Base-by-base conservation (phyloP, 1,140 invertebrate genomes). In the Mactra quadrangularis region DNA sequence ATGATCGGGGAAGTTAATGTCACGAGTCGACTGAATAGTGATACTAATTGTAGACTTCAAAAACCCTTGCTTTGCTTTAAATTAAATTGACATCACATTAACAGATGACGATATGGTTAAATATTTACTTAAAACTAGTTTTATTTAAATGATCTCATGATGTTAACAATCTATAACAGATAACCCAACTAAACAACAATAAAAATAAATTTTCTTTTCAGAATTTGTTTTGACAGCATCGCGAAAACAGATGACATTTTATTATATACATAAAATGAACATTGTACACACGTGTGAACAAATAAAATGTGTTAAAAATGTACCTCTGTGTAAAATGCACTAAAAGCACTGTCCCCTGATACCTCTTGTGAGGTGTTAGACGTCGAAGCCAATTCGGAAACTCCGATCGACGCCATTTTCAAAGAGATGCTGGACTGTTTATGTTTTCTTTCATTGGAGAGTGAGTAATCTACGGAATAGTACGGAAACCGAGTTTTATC, bases 391-490 rank as follows among this genome's bases (percentile, higher is more conserved):
- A 15, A 19, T 59, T 59, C 38, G 11, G 57, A 59, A 29, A n/a
- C 19, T 72, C 35, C 72, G 38, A 41, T 50, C 41, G 72, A 76
- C 72, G 72, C 72, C 72, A 76, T 76, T 76, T 76, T 76, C 72
- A 76, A 76, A 76, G 60, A 47, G 60, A 60, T 38, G 38, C 6
- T 15, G 4, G 25, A 76, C 57, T 50, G 17, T 76, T 72, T 35
- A 55, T 19, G 22, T 72, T 72, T 55, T 57, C 53, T 29, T 55
- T 29, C 13, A 1, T 38, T 45, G 52, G 29, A 68, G 64, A 68
- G 31, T 50, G n/a, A n/a, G n/a, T n/a, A 15, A 50, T 15, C 38
- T 41, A 41, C 38, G 38, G 38, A 41, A n/a, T n/a, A n/a, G n/a
- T n/a, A n/a, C n/a, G n/a, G n/a, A n/a, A n/a, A n/a, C n/a, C n/a